Percentiles rank a stretch among this genome's conserved stretches.
Evolutionary conservation across 2,113 vertebrate genomes (phyloP).

Genomic region (Daubentonia madagascariensis): DNA sequence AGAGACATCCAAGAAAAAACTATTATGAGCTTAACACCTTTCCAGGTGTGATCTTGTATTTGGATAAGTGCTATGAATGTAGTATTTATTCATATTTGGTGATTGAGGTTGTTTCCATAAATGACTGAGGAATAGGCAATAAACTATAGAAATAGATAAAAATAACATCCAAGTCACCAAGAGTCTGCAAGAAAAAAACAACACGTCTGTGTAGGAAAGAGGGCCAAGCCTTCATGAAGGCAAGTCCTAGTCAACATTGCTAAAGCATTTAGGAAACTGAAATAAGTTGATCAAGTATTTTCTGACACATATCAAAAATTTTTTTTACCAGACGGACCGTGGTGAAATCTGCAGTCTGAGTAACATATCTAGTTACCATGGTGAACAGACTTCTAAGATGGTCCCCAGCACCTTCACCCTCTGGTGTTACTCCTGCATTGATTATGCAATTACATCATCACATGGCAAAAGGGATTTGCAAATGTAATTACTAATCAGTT

Average conservation of each 20-base stretch:
- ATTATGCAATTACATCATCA: not conserved
- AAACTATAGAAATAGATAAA: not conserved
- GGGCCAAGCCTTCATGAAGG: not conserved
- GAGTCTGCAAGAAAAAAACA: not conserved
- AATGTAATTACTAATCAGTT: not conserved
- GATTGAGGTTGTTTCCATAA: not conserved
- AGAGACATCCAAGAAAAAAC: not conserved
- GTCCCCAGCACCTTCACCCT: not conserved
- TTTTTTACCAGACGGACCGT: not conserved
- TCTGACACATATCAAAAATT: not conserved
- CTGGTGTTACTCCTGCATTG: not conserved
- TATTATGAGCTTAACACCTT: not conserved
- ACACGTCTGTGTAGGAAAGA: not conserved
- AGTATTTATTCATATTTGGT: not conserved
- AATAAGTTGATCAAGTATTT: not conserved
- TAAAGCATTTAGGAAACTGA: not conserved
- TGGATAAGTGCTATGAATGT: not conserved
- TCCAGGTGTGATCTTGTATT: not conserved
- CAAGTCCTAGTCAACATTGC: not conserved
- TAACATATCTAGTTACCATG: not conserved
- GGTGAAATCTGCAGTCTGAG: not conserved
- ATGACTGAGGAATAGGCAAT: not conserved
- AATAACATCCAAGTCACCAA: not conserved
- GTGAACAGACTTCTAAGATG: not conserved
- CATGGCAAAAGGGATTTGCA: not conserved